Conservation (phyloP, 1,140 invertebrate species). For the Aphelenchoides fujianensis region DNA sequence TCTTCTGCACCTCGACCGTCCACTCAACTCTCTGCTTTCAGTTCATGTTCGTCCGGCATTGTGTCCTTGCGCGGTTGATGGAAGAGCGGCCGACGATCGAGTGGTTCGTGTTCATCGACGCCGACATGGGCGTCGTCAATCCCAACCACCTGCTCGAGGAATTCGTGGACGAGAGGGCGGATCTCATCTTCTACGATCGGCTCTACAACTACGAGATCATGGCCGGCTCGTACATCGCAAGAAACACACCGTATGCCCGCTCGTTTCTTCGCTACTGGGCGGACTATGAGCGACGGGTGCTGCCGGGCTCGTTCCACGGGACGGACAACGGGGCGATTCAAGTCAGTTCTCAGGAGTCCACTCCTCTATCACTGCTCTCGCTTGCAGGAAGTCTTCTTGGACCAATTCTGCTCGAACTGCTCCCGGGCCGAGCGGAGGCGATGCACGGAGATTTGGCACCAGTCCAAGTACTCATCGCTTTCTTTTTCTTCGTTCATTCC, state of each 20-base stretch:
- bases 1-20: no score
- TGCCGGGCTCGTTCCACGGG: constrained; percentile 45
- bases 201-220: constrained; percentile 49
- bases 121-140: constrained; percentile 48
- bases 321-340: constrained; percentile 50
- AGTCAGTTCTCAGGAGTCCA: no score
- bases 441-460: constrained; percentile 31
- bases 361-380: no score
- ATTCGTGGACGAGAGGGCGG: constrained; percentile 28
- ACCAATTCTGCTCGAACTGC: constrained; percentile 33
- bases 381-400: constrained; percentile 45
- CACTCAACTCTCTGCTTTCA: constrained; percentile 17
- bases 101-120: constrained; percentile 44
- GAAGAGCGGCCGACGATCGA: constrained; percentile 23
- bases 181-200: constrained; percentile 48
- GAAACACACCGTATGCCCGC: constrained; percentile 32
- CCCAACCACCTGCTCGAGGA: constrained; percentile 48
- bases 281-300: constrained; percentile 36
- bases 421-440: background rate
- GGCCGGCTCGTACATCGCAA: constrained; percentile 42
- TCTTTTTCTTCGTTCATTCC: no score
- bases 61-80: constrained; percentile 37
- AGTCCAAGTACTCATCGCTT: constrained; percentile 26
- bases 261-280: constrained; percentile 37
- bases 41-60: constrained; percentile 52